phyloP scores from a whole-genome alignment of 2,113 vertebrate species.

The Notarius quadriscutis region DNA sequence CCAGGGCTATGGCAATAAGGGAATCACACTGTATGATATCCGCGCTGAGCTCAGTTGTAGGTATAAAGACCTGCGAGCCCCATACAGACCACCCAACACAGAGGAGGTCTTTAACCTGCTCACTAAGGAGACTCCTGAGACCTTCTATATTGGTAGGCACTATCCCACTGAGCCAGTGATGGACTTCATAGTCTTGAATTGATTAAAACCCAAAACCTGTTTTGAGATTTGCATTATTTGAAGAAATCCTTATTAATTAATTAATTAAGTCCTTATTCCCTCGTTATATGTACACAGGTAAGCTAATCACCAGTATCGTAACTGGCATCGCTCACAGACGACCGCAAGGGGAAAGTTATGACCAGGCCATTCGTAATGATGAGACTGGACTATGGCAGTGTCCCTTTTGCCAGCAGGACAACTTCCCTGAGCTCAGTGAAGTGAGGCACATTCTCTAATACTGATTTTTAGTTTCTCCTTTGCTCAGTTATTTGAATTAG shows the following conservation, averaged over 20 bases:
- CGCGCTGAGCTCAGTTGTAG: constrained; percentile 96
- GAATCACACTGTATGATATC: constrained; percentile 97
- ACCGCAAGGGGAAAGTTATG: constrained; percentile 95
- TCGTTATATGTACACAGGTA: constrained; percentile 73
- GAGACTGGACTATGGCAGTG: constrained; percentile 96
- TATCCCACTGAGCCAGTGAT: background rate
- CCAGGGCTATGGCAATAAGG: constrained; percentile 97
- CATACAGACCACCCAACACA: constrained; percentile 90
- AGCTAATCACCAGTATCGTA: constrained; percentile 93
- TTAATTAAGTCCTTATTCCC: background rate
- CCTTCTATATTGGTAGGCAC: constrained; percentile 91
- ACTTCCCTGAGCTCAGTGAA: constrained; percentile 98
- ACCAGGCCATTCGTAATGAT: constrained; percentile 96
- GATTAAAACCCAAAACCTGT: background rate
- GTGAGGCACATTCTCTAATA: constrained; percentile 59
- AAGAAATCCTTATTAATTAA: background rate
- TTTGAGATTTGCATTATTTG: background rate
- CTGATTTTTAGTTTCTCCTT: background rate
- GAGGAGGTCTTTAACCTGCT: constrained; percentile 97
- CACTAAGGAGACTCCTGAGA: constrained; percentile 98
- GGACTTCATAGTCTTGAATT: background rate
- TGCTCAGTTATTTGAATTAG: background rate
- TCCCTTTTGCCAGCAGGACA: constrained; percentile 98
- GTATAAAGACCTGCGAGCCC: constrained; percentile 93
- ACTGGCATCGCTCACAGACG: constrained; percentile 95